Evolutionary conservation across 1,140 invertebrate genomes (phyloP).

Genomic region (Drosophila nigromelanica): DNA sequence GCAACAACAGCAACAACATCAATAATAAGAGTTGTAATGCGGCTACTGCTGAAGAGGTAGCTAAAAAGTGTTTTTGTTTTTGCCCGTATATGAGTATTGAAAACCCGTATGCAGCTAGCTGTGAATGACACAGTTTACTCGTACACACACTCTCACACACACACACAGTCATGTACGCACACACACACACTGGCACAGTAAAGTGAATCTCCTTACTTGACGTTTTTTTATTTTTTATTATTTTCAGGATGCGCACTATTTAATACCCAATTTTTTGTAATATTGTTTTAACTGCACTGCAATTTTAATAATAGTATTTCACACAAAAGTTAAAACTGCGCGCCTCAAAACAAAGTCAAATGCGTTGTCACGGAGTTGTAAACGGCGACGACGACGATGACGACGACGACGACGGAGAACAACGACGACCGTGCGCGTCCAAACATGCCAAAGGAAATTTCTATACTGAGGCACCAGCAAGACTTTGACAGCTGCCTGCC

Average conservation of each 20-base stretch:
- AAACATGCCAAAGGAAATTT: conserved; percentile 76
- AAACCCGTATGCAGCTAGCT: conserved; percentile 72
- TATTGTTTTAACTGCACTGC: conserved; percentile 24
- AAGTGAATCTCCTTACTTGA: conserved; percentile 44
- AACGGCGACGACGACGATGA: conserved; percentile 44
- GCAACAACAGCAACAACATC: conserved; percentile 40
- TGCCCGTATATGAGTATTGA: conserved; percentile 32
- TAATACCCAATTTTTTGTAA: no score
- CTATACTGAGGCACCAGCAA: conserved; percentile 61
- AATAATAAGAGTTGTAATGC: conserved; percentile 43
- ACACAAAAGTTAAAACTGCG: conserved; percentile 2
- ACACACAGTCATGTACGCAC: not conserved
- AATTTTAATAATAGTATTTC: no score
- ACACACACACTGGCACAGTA: conserved; percentile 8
- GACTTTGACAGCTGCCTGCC: conserved; percentile 64
- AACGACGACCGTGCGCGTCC: conserved; percentile 53
- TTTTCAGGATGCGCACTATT: conserved; percentile 22
- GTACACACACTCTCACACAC: conserved; percentile 15
- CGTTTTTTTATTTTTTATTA: conserved; percentile 18
- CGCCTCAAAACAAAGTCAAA: conserved; percentile 41
- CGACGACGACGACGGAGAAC: conserved; percentile 43
- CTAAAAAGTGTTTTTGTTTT: conserved; percentile 22
- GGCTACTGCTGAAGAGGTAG: conserved; percentile 55
- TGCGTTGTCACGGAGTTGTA: conserved; percentile 19
- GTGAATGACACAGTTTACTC: conserved; percentile 79